A percentile compares a stretch with the other conserved stretches of the same genome.
These are phyloP conservation scores for Macaria notata DNA, from an alignment of 2,888 invertebrate genomes.

Conservation along the genomic window DNA sequence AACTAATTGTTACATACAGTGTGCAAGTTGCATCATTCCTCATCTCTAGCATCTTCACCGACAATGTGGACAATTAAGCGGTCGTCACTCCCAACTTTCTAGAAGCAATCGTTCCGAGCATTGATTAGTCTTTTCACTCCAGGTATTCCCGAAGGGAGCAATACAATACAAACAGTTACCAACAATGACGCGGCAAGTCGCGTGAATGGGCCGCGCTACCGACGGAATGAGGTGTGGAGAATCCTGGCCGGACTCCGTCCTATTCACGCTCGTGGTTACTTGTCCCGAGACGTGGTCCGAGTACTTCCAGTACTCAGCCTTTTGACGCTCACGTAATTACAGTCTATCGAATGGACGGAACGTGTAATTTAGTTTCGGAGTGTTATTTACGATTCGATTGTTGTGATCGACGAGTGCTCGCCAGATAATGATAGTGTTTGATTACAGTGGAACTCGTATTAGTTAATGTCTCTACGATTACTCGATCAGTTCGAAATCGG, in stretches of 20 bases:
- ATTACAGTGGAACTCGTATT: slow-evolving; percentile 1
- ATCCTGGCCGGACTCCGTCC: slow-evolving; percentile 64
- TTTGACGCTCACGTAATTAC: slow-evolving; percentile 54
- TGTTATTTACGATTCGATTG: slow-evolving; percentile 28
- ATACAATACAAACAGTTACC: slow-evolving; percentile 71
- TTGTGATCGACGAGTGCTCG: slow-evolving; percentile 23
- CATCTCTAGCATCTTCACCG: slow-evolving; percentile 41
- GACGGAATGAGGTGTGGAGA: slow-evolving; percentile 68
- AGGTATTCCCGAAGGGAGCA: slow-evolving; percentile 60
- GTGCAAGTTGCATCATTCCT: slow-evolving; percentile 34
- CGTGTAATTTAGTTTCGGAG: slow-evolving; percentile 41
- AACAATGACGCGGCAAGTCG: slow-evolving; percentile 70
- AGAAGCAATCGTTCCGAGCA: slow-evolving; percentile 49
- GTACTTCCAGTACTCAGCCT: slow-evolving; percentile 38
- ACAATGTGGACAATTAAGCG: slow-evolving; percentile 56
- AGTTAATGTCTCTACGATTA: slow-evolving; percentile 1
- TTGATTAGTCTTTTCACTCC: slow-evolving; percentile 76
- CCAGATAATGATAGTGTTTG: slow-evolving; percentile 16
- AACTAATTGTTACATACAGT: too few relatives aligned
- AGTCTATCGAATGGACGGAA: slow-evolving; percentile 41
- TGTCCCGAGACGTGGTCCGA: slow-evolving; percentile 40
- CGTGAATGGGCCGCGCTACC: slow-evolving; percentile 65
- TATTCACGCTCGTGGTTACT: slow-evolving; percentile 72
- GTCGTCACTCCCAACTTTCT: slow-evolving; percentile 74
- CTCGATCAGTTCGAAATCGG: background rate